These are phyloP conservation scores for Anarsia innoxiella DNA, from an alignment of 2,888 invertebrate species.

Conservation along the genomic window DNA sequence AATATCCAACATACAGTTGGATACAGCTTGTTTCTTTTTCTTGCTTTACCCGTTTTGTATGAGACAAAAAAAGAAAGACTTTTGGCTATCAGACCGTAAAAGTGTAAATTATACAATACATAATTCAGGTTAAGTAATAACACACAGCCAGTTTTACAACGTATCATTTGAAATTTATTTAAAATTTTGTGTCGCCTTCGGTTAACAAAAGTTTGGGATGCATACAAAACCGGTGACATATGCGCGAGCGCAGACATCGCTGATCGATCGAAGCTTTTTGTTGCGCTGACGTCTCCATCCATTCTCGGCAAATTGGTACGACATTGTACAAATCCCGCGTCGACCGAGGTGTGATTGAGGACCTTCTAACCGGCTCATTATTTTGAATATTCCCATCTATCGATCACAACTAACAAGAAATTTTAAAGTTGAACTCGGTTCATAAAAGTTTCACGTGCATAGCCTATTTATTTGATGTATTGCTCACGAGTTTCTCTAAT, in stretches of 20 bases:
- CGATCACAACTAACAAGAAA: constrained; percentile 42
- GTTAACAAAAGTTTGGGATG: constrained; percentile 23
- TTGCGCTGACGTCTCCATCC: constrained; percentile 68
- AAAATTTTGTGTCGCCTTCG: constrained; percentile 6
- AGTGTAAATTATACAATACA: too few relatives aligned
- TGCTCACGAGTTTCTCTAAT: constrained; percentile 27
- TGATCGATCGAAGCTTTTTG: constrained; percentile 73
- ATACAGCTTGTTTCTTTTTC: too few relatives aligned
- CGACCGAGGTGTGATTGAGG: constrained; percentile 55
- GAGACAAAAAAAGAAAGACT: too few relatives aligned
- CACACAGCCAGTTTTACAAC: too few relatives aligned
- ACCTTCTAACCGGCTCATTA: constrained; percentile 43
- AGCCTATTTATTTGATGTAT: constrained; percentile 40
- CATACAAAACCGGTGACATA: constrained; percentile 32
- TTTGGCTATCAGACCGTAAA: too few relatives aligned
- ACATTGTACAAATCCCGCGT: constrained; percentile 36
- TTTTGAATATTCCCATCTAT: constrained; percentile 60
- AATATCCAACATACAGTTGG: constrained; percentile 22
- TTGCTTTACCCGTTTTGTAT: too few relatives aligned
- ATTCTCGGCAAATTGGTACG: constrained; percentile 65
- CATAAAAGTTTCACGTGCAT: too few relatives aligned
- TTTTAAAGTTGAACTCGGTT: constrained; percentile 28
- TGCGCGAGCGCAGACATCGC: constrained; percentile 49
- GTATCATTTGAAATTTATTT: too few relatives aligned
- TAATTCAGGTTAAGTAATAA: too few relatives aligned